Evolutionary conservation across 2,888 invertebrate genomes (phyloP), one percentile per base, ranked within the genome.

Genomic region (Netelia inedita): DNA sequence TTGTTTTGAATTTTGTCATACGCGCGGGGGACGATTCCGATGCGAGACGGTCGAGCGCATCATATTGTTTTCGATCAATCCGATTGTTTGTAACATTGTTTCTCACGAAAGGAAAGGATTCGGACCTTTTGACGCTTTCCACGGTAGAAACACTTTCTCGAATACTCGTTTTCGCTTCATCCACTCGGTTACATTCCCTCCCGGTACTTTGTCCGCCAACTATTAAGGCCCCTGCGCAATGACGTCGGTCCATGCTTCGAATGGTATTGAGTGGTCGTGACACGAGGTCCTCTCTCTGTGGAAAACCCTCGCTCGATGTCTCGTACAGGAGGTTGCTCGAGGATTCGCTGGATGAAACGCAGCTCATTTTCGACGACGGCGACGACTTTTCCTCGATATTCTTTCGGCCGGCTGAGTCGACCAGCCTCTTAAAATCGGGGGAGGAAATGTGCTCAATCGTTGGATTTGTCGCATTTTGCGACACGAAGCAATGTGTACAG

Each of bases 301-400:
- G 10, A 11, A 72, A 80, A 5, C 90, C 91, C 55, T 91, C 91
- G 84, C 90, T 90, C 35, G 91, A 89, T 21, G 91, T 91, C 72
- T 91, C 90, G 82, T 91, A 91, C 55, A 88, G 83, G n/a, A 80
- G 80, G 71, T 83, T 79, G 41, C 81, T 83, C 75, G 83, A 78
- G 11, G 85, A 82, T 55, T 50, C 76, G 19, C 79, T 83, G 21
- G 82, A 82, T 61, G 85, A 78, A 9, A 50, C 74, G 16, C 66
- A 63, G 71, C 76, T 85, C 14, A 76, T 63, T 71, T 66, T 73
- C 57, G 69, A 55, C 21, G 74, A 50, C 28, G 80, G 68, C 9
- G 41, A 57, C 21, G 76, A 73, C 46, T 53, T 63, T n/a, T 5
- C 16, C 10, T 59, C n/a, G 11, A 16, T 16, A 46, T 76, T 81